These are phyloP conservation scores for Gastrophysa polygoni DNA, from an alignment of 2,888 invertebrate species.

Conservation along the genomic window DNA sequence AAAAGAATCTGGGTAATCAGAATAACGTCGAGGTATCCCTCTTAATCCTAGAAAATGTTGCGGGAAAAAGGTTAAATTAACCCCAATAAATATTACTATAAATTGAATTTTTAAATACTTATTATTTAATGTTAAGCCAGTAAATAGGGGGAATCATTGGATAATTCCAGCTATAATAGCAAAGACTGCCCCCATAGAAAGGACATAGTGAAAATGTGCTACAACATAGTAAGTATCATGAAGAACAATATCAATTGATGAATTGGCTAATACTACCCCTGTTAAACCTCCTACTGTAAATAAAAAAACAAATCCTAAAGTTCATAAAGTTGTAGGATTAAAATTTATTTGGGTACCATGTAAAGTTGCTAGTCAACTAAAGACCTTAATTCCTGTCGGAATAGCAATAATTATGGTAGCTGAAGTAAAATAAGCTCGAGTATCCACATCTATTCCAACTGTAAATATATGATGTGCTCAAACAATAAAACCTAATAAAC, in stretches of 20 bases:
- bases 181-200: slow-evolving; percentile 33
- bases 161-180: slow-evolving; percentile 69
- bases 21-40: slow-evolving; percentile 78
- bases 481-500: slow-evolving; percentile 81
- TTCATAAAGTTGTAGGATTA: slow-evolving; percentile 68
- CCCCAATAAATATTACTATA: slow-evolving; percentile 73
- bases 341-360: slow-evolving; percentile 69
- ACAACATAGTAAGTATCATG: slow-evolving; percentile 79
- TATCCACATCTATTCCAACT: slow-evolving; percentile 82
- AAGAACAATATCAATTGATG: slow-evolving; percentile 76
- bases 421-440: slow-evolving; percentile 82
- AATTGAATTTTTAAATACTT: slow-evolving; percentile 69
- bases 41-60: slow-evolving; percentile 76
- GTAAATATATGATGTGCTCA: slow-evolving; percentile 89
- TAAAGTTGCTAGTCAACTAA: slow-evolving; percentile 76
- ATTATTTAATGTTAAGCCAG: slow-evolving; percentile 33
- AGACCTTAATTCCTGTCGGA: slow-evolving; percentile 84
- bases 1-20: slow-evolving; percentile 48
- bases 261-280: slow-evolving; percentile 72
- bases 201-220: slow-evolving; percentile 25
- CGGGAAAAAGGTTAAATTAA: slow-evolving; percentile 82
- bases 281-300: slow-evolving; percentile 79
- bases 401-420: slow-evolving; percentile 88
- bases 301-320: slow-evolving; percentile 77
- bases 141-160: slow-evolving; percentile 67